phyloP scores from a whole-genome alignment of 2,888 invertebrate species.

The Pollenia amentaria region DNA sequence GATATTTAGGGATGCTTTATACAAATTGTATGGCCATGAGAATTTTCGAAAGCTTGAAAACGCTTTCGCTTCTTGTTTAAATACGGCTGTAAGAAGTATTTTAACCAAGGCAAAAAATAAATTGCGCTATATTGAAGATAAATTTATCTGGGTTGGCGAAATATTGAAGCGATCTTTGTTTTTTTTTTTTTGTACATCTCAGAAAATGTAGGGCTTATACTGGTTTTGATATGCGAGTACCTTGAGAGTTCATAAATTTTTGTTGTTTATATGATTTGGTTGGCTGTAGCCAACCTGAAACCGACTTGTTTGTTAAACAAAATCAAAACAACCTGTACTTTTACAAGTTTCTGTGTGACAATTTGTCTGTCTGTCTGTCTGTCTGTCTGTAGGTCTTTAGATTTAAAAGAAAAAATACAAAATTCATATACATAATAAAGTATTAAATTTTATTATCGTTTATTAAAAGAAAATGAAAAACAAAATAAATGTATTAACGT shows the following conservation, averaged over 20 bases:
- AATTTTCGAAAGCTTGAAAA: no score
- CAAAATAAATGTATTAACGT: background rate
- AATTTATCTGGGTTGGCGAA: no score
- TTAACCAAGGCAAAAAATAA: no score
- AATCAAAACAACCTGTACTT: background rate
- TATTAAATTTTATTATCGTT: constrained; percentile 60
- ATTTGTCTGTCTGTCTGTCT: background rate
- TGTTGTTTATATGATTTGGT: background rate
- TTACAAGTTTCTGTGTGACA: background rate
- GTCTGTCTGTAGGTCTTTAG: background rate
- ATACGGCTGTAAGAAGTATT: no score
- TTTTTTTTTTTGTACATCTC: no score
- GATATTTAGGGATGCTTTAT: no score
- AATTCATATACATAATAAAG: constrained; percentile 47
- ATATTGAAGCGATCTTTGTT: no score
- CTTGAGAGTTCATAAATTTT: no score
- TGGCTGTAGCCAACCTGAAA: constrained; percentile 22
- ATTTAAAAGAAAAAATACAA: background rate
- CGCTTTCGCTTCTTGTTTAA: no score
- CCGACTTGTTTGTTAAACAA: constrained; percentile 35
- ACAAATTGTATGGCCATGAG: no score
- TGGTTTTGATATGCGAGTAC: no score
- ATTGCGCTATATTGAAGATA: no score
- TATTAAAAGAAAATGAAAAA: background rate
- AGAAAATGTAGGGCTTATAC: background rate